Evolutionary conservation across 2,113 vertebrate genomes (phyloP), one percentile per base, ranked within the genome.

Genomic region (Albula goreensis): DNA sequence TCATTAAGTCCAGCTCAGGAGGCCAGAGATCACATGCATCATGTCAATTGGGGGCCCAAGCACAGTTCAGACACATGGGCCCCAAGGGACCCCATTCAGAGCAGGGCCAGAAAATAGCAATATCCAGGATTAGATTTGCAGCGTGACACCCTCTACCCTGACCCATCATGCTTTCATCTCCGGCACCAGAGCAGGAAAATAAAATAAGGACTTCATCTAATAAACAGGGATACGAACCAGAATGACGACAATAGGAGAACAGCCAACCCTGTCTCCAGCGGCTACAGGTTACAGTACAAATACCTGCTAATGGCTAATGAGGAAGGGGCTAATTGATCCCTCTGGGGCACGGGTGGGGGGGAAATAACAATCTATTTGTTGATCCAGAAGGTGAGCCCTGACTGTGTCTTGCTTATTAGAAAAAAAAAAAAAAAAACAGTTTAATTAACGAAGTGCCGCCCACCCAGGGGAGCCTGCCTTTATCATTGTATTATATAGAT

Each of bases 321-420:
- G 22, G 80, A 81, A 81, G 50, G 51, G 11, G 31, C n/a, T 81
- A 81, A 81, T 81, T 81, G 80, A 81, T 81, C 80, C 80, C 80
- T 81, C 15, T 81, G 80, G 80, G 80, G 51, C 51, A 19, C 22
- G 0, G 31, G 31, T 41, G 31, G 31, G 31, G 31, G 11, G 50
- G 51, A 81, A 81, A 81, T 22, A 66, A 66, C 60, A 81, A 52
- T 81, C 80, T 9, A n/a, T 22, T 81, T 81, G 80, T 49, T 53
- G 50, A 81, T 81, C 25, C 70, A 8, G n/a, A 10, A 10, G 31
- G 22, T 81, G 51, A 81, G 52, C 12, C 31, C 51, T 52, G 51
- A 52, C 80, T 52, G 5, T 4, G 19, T 22, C 9, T 51, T 7
- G 17, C 22, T 66, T 66, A 66, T 66, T 41, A 41, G 31, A 41